Evolutionary conservation across 2,888 invertebrate genomes (phyloP).

Genomic region (Limnephilus lunatus): DNA sequence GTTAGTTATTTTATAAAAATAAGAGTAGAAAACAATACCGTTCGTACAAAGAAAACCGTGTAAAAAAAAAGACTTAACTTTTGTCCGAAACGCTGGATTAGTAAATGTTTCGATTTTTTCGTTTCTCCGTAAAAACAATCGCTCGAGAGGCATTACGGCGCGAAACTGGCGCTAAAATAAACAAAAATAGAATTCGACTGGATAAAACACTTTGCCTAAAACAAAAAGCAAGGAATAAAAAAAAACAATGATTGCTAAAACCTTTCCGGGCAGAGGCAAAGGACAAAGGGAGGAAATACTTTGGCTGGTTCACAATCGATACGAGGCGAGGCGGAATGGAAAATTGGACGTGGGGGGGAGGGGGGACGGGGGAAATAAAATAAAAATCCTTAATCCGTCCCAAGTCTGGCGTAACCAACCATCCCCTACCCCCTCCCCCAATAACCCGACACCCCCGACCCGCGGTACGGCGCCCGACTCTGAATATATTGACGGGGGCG

Average conservation of each 20-base stretch:
- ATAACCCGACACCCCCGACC: constrained; percentile 65
- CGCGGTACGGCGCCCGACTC: constrained; percentile 73
- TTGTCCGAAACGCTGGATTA: not conserved
- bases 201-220: constrained; percentile 29
- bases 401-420: constrained; percentile 48
- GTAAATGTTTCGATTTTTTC: not conserved
- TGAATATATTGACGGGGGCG: constrained; percentile 67
- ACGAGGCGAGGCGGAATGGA: constrained; percentile 48
- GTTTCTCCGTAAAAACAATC: not conserved
- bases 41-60: not conserved
- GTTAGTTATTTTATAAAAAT: not conserved
- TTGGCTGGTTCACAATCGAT: constrained; percentile 55
- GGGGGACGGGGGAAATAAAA: constrained; percentile 62
- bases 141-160: constrained; percentile 3
- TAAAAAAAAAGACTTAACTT: not conserved
- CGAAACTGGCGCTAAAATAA: not conserved
- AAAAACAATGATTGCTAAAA: constrained; percentile 39
- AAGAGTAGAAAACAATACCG: not conserved
- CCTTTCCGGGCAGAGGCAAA: constrained; percentile 26
- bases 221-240: constrained; percentile 18
- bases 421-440: not conserved
- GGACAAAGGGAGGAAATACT: constrained; percentile 27
- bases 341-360: constrained; percentile 13
- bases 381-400: constrained; percentile 65
- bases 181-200: not conserved